Conservation (phyloP, 2,888 invertebrate genomes). For the Agelastica alni region DNA sequence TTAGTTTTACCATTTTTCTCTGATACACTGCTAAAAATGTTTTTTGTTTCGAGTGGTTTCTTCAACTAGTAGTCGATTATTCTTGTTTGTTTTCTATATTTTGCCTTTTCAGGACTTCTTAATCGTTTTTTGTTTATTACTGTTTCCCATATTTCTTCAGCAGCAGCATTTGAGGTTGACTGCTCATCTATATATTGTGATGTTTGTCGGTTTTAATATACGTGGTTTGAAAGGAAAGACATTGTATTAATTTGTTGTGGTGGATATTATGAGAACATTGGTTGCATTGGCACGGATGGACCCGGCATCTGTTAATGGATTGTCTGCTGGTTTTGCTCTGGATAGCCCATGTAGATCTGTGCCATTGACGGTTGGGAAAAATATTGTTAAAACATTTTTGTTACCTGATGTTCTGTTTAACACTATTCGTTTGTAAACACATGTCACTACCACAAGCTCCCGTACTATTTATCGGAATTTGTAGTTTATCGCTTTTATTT, state of each 20-base stretch:
- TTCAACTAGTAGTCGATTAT: background rate
- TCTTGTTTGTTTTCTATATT: background rate
- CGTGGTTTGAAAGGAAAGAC: background rate
- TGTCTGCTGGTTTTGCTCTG: too few relatives aligned
- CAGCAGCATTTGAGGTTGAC: background rate
- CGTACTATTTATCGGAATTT: too few relatives aligned
- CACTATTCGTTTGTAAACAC: too few relatives aligned
- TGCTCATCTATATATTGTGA: too few relatives aligned
- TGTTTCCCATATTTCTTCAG: background rate
- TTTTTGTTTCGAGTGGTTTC: background rate
- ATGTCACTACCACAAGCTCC: too few relatives aligned
- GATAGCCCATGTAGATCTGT: too few relatives aligned
- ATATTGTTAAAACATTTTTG: too few relatives aligned
- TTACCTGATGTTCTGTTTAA: too few relatives aligned
- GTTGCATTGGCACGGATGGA: background rate
- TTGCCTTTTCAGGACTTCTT: background rate
- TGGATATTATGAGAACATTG: background rate
- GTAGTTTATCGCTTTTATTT: too few relatives aligned
- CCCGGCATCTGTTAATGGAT: background rate
- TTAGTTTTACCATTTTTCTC: background rate
- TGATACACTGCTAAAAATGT: background rate
- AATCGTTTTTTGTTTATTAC: background rate
- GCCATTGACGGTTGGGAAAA: too few relatives aligned
- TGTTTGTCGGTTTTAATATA: too few relatives aligned
- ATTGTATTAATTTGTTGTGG: background rate